Base-by-base conservation (phyloP, 2,888 invertebrate genomes). In the Cataglyphis albicans region DNA sequence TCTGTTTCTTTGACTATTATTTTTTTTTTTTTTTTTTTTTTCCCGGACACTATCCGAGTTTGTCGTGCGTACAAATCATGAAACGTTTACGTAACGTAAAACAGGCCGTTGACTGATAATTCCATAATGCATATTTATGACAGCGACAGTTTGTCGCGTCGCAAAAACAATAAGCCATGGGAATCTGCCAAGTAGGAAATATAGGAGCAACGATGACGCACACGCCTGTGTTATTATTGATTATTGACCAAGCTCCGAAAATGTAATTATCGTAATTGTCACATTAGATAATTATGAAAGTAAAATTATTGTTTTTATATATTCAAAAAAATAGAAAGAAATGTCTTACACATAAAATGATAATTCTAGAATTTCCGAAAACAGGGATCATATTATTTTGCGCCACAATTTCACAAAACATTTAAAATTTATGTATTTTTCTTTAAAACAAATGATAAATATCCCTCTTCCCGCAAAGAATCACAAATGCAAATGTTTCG, bases 291-390 rank as follows among this genome's bases (percentile, higher is more conserved):
- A 44, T 63, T 32, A 21, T 21, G 48, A 48, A 35, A 48, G 10
- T 65, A 64, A 38, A 59, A 64, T 74, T n/a, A 44, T 64, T 21
- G n/a, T 57, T 70, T 9, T 44, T 32, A 59, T 12, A 29, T 3
- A n/a, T n/a, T n/a, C 18, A 18, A 75, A 75, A 75, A 38, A 68
- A 55, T 70, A 10, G 4, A 64, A 63, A 52, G 10, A 32, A 5
- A 68, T 4, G 48, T 35, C 32, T 63, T 12, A n/a, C n/a, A 12
- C 29, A 12, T 18, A 25, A 68, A 48, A 32, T n/a, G 0, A 73
- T 12, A 74, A 65, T 21, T 25, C 3, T 10, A 21, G 41, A 29
- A 15, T 41, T 25, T 6, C 2, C 2, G 35, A 21, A 1, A 3
- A 5, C 25, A 9, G 9, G n/a, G 21, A 32, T 44, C 5, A 9